phyloP scores from a whole-genome alignment of 1,140 invertebrate genomes.

The Nephotettix cincticeps region DNA sequence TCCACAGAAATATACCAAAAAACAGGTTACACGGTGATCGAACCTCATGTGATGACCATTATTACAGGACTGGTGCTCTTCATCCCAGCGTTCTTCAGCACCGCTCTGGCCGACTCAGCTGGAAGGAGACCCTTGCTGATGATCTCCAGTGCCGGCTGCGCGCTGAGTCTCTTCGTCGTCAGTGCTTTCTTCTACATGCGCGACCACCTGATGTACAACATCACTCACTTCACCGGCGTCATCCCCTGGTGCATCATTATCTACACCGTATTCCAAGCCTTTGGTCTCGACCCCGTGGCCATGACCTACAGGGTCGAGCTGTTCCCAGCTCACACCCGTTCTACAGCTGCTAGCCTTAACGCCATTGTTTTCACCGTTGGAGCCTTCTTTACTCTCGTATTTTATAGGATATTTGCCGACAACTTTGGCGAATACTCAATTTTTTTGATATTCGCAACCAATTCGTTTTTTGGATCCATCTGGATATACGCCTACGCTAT shows the following conservation, averaged over 20 bases:
- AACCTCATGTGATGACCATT: conserved; percentile 30
- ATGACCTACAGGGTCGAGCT: conserved; percentile 29
- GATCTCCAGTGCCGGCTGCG: conserved; percentile 43
- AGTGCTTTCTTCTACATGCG: conserved; percentile 21
- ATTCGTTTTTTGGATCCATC: conserved; percentile 57
- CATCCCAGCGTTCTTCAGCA: conserved; percentile 28
- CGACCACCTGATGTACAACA: background rate
- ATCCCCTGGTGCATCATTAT: background rate
- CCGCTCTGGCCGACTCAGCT: conserved; percentile 46
- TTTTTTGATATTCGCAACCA: conserved; percentile 76
- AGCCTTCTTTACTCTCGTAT: conserved; percentile 68
- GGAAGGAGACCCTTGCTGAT: conserved; percentile 52
- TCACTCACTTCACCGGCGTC: too few relatives aligned
- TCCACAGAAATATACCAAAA: conserved; percentile 37
- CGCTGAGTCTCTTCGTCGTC: conserved; percentile 2
- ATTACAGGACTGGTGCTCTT: conserved; percentile 38
- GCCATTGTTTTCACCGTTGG: conserved; percentile 7
- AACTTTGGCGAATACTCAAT: conserved; percentile 64
- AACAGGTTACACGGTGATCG: conserved; percentile 30
- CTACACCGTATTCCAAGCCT: conserved; percentile 15
- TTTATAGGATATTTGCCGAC: conserved; percentile 59
- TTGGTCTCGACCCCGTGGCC: conserved; percentile 32
- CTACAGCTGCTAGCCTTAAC: background rate
- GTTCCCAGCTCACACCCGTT: conserved; percentile 21
- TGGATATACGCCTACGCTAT: conserved; percentile 66